Evolutionary conservation across 2,113 vertebrate genomes (phyloP).

Genomic region (Amphiprion percula): DNA sequence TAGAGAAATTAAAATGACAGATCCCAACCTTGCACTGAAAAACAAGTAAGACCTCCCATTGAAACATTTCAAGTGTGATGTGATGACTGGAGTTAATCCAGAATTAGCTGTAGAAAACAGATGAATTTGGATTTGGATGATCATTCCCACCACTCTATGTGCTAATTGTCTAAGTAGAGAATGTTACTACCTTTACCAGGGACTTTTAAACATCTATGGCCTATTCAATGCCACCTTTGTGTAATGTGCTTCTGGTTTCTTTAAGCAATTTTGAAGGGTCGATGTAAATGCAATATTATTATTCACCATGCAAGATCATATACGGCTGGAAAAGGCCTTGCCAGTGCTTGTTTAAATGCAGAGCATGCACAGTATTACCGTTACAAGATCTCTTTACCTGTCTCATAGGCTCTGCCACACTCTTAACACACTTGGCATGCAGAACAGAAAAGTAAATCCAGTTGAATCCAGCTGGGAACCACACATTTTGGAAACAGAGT

Average conservation of each 20-base stretch:
- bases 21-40: background rate
- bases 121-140: background rate
- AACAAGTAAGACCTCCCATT: constrained; percentile 8
- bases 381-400: constrained; percentile 72
- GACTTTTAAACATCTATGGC: background rate
- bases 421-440: constrained; percentile 45
- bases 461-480: constrained; percentile 41
- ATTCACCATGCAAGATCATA: constrained; percentile 58
- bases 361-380: constrained; percentile 59
- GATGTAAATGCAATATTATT: constrained; percentile 62
- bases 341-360: constrained; percentile 59
- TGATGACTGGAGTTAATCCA: constrained; percentile 2
- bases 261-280: constrained; percentile 37
- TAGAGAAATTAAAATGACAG: constrained; percentile 8
- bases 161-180: background rate
- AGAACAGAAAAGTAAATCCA: constrained; percentile 43
- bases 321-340: constrained; percentile 30
- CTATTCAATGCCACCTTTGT: background rate
- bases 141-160: background rate
- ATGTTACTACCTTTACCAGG: background rate
- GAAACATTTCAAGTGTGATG: constrained; percentile 9
- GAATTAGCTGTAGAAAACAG: constrained; percentile 3
- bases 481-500: constrained; percentile 28
- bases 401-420: constrained; percentile 56
- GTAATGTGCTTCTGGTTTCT: constrained; percentile 21